Base-by-base conservation (phyloP, 2,113 vertebrate genomes). In the Tyrannus savana region DNA sequence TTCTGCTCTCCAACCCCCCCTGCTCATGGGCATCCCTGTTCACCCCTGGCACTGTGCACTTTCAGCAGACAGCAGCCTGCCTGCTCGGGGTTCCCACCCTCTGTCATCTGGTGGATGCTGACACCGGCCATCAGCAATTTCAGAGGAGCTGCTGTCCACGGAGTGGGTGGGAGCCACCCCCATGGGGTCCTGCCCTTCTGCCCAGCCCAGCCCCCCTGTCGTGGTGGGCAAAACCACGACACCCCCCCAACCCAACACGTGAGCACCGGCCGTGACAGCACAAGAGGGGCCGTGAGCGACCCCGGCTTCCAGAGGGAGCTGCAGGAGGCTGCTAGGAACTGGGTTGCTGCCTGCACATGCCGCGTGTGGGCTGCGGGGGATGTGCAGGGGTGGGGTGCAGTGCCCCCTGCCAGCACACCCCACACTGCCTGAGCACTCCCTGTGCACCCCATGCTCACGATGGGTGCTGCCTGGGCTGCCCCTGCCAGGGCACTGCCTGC, bases 171-270 rank as follows among this genome's bases (percentile, higher is more conserved):
- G 31, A 73, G 37, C 35, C 18, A 5, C 31, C 25, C 4, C 31
- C 4, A 5, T 58, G 28, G 30, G 44, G 23, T 59, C 7, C 37
- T 39, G 37, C n/a, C 39, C 60, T 46, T 0, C 4, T 46, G 41
- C 15, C 71, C 18, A 10, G 30, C 69, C 30, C 1, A 6, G 69
- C 50, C 16, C 22, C 56, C 35, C 35, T 37, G 35, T 37, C 35
- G 35, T 37, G 35, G 35, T 37, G 35, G 35, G 35, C 35, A 37
- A 37, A 37, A 37, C 35, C 35, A 37, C 35, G 35, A 37, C 35
- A 37, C 35, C 35, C 35, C 35, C n/a, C 46, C 0, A 0, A 0
- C 17, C 47, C 17, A 2, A 1, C 41, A 12, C 0, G 2, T 9
- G 41, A 41, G 62, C 41, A 9, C 66, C 1, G 0, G 31, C 24